Evolutionary conservation across 2,113 vertebrate species (phyloP), one percentile per base, ranked within the genome.

Genomic region (Mesocricetus auratus): DNA sequence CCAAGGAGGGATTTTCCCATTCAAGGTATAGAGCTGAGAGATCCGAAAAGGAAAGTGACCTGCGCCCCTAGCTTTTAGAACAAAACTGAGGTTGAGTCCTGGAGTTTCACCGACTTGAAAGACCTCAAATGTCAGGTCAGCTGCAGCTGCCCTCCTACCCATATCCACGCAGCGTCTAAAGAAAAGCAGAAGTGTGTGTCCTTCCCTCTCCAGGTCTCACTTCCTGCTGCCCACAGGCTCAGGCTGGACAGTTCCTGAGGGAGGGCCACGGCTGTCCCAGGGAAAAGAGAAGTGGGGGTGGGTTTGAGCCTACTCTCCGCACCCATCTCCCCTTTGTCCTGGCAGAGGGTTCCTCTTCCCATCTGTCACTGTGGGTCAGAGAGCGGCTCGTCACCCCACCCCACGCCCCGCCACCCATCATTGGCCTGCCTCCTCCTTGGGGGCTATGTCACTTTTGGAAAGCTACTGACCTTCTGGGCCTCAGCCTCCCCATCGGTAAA

Each of bases 271-370:
- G 82, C 88, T 1, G 0, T 83, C 89, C 83, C 42, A 73, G 89
- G 94, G 36, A 98, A 98, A 97, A 86, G 97, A 96, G 97, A 97
- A 97, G 97, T 97, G 66, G 92, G 93, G 94, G 39, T 56, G 39
- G 66, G 86, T 58, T 78, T 1, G 19, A 58, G 79, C 86, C 36
- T n/a, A 47, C 71, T 39, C 71, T 93, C 87, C 93, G 83, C 29
- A n/a, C 91, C 75, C 75, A 15, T 47, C 91, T 94, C 95, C 94
- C 62, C 94, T 96, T 89, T 94, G 95, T 95, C 97, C 96, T 73
- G 45, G 62, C 62, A 53, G 58, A 93, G 95, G 95, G 71, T 97
- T 98, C 97, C 96, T 96, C 94, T 97, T 97, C 90, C 78, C 0
- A 2, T 50, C 88, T 94, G 92, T 94, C 77, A 39, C 88, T 89